Evolutionary conservation across 2,797 vertebrate genomes (phyloP).

Genomic region (Streptopelia turtur): DNA sequence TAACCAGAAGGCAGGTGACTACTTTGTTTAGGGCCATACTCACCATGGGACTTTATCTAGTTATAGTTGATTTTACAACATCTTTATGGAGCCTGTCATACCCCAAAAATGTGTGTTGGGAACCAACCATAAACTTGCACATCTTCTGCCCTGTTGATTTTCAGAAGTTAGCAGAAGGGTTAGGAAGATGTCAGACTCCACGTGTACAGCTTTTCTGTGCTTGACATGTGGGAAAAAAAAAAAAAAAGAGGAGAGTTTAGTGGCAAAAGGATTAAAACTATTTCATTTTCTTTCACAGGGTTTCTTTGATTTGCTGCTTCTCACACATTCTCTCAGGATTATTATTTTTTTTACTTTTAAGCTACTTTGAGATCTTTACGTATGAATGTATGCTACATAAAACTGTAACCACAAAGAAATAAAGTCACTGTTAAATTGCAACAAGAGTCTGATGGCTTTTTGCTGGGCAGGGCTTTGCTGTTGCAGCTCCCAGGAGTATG

Average conservation of each 20-base stretch:
- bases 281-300: not conserved
- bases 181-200: not conserved
- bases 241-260: not conserved
- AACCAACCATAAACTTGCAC: not conserved
- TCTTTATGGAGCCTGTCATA: not conserved
- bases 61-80: not conserved
- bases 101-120: not conserved
- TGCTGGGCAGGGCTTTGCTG: not conserved
- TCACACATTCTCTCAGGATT: not conserved
- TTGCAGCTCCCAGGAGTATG: not conserved
- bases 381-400: not conserved
- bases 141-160: not conserved
- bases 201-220: not conserved
- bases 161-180: not conserved
- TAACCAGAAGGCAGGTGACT: not conserved
- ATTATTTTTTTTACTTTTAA: not conserved
- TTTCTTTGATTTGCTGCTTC: not conserved
- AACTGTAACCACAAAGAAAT: not conserved
- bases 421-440: not conserved
- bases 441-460: not conserved
- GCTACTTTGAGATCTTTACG: not conserved
- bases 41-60: not conserved
- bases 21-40: not conserved
- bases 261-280: not conserved
- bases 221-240: not conserved